Conservation (phyloP, 37 sponge, comb jelly and placozoan genomes). For the Chondrilla cf. caribensis region DNA sequence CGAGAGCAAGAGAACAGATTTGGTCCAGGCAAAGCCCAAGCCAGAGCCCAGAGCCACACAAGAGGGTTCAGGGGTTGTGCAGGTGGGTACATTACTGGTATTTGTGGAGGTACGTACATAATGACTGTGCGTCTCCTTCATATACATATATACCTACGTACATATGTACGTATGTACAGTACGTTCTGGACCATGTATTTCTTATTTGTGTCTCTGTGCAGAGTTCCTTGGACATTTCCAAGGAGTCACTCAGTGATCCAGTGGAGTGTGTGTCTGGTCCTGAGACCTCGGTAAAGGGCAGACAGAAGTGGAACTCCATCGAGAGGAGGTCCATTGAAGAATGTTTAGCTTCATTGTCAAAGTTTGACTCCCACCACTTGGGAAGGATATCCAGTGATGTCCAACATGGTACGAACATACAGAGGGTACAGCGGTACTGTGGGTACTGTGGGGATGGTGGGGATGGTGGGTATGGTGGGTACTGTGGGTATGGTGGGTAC, state of each 20-base stretch:
- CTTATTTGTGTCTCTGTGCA: too few species aligned
- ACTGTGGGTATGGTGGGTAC: too few species aligned
- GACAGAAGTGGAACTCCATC: neutral
- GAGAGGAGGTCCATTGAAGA: constrained; percentile 22
- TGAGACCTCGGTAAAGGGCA: neutral
- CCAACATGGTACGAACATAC: constrained; percentile 34
- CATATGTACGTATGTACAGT: too few species aligned
- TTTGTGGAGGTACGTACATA: too few species aligned
- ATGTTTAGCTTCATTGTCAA: constrained; percentile 38
- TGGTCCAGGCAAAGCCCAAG: neutral
- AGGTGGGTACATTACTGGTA: too few species aligned
- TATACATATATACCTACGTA: neutral
- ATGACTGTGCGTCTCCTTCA: neutral
- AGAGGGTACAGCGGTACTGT: too few species aligned
- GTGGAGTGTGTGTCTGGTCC: neutral
- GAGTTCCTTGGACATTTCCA: too few species aligned
- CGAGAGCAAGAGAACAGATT: neutral
- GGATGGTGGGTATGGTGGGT: too few species aligned
- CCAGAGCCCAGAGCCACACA: neutral
- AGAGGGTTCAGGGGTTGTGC: too few species aligned
- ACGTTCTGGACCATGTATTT: too few species aligned
- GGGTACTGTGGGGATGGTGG: too few species aligned
- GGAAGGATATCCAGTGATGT: constrained; percentile 29
- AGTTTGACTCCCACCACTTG: constrained; percentile 50
- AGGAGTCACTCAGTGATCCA: neutral